Conservation (phyloP, 2,888 invertebrate species). For the Lomographa bimaculata region DNA sequence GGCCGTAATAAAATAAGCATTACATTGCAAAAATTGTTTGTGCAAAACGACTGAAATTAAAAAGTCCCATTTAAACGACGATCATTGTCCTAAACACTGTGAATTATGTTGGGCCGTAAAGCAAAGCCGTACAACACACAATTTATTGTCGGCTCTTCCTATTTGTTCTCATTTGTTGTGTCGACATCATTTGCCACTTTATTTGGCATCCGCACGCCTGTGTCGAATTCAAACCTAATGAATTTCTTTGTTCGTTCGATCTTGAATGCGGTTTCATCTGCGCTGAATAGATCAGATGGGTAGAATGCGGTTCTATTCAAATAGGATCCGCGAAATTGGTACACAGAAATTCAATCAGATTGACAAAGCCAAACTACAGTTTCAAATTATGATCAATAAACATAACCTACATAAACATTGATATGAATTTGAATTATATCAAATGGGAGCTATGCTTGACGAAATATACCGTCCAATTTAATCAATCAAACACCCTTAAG, state of each 20-base stretch:
- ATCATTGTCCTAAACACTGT: conserved; percentile 44
- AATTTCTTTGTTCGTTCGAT: conserved; percentile 53
- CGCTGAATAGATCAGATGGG: conserved; percentile 1
- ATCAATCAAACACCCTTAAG: conserved; percentile 10
- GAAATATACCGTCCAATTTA: conserved; percentile 1
- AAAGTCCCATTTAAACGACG: conserved; percentile 39
- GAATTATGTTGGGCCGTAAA: conserved; percentile 60
- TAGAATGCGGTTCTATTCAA: too few species aligned
- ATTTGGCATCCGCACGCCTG: conserved; percentile 48
- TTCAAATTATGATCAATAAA: too few species aligned
- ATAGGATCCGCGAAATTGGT: too few species aligned
- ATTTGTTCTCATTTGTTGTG: conserved; percentile 70
- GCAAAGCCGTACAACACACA: conserved; percentile 52
- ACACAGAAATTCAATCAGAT: background rate
- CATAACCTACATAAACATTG: too few species aligned
- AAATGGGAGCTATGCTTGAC: background rate
- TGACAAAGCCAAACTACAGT: too few species aligned
- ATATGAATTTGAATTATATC: too few species aligned
- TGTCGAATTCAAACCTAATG: conserved; percentile 52
- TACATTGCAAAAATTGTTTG: conserved; percentile 9
- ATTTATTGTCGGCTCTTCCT: conserved; percentile 62
- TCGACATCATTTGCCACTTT: conserved; percentile 64
- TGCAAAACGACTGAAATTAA: conserved; percentile 25
- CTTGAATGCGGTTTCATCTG: conserved; percentile 16
- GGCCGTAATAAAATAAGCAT: conserved; percentile 17